Conservation (phyloP, 2,113 vertebrate species). For the Ictidomys tridecemlineatus region DNA sequence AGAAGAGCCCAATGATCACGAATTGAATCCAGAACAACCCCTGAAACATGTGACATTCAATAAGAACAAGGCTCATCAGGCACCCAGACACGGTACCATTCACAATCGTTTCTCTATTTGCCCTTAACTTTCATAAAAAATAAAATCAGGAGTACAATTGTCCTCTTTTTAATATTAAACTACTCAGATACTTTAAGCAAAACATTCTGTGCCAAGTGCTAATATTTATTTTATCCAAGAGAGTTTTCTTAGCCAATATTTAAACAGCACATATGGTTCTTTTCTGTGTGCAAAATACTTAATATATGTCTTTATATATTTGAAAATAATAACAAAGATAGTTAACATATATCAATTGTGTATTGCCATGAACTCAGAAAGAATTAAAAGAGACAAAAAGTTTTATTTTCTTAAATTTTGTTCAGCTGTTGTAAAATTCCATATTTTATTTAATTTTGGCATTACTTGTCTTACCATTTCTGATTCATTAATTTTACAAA, state of each 20-base stretch:
- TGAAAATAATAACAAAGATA: constrained; percentile 76
- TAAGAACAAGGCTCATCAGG: background rate
- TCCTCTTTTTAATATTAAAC: constrained; percentile 23
- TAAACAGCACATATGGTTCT: constrained; percentile 68
- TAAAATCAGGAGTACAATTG: constrained; percentile 35
- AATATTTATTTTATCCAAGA: constrained; percentile 73
- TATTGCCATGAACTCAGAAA: background rate
- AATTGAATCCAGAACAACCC: background rate
- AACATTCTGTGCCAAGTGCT: constrained; percentile 61
- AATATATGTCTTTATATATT: constrained; percentile 68
- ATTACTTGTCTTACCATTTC: constrained; percentile 50
- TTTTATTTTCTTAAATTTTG: constrained; percentile 50
- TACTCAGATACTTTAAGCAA: constrained; percentile 14
- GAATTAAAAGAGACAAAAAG: background rate
- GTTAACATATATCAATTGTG: constrained; percentile 6
- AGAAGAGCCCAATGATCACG: too few species aligned
- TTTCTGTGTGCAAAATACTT: constrained; percentile 68
- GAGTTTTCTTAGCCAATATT: constrained; percentile 48
- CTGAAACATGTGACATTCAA: background rate
- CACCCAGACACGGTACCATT: background rate
- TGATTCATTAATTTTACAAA: constrained; percentile 12
- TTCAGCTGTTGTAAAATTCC: background rate
- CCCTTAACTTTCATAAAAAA: constrained; percentile 39
- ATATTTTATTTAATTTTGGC: constrained; percentile 25
- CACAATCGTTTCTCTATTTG: background rate